Percentiles rank a stretch among this genome's conserved stretches.
These are phyloP conservation scores for Macroramphosus scolopax DNA, from an alignment of 2,797 vertebrate genomes.

Conservation along the genomic window DNA sequence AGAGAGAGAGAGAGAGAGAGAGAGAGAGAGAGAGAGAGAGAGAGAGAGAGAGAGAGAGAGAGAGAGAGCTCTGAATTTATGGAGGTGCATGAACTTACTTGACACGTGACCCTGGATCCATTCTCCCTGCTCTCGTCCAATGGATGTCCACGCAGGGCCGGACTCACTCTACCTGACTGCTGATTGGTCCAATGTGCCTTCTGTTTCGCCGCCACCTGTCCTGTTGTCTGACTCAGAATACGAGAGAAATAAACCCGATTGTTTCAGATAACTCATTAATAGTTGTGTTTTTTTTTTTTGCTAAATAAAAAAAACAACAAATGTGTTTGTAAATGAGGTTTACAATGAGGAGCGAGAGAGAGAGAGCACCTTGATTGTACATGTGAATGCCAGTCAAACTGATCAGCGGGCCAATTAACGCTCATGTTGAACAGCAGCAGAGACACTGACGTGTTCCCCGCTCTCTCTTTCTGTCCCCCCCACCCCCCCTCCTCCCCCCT, in stretches of 20 bases:
- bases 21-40: slow-evolving; percentile 34
- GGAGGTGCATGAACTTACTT: slow-evolving; percentile 55
- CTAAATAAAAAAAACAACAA: slow-evolving; percentile 2
- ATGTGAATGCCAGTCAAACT: slow-evolving; percentile 45
- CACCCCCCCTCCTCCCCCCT: slow-evolving; percentile 18
- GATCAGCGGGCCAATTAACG: slow-evolving; percentile 50
- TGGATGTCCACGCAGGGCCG: slow-evolving; percentile 45
- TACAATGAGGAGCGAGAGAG: too few species aligned
- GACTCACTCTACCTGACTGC: slow-evolving; percentile 40
- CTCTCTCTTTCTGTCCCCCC: slow-evolving; percentile 25
- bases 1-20: slow-evolving; percentile 34
- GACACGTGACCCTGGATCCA: slow-evolving; percentile 57
- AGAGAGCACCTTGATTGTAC: slow-evolving; percentile 42
- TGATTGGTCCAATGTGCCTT: slow-evolving; percentile 7
- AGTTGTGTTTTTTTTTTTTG: slow-evolving; percentile 22
- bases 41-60: slow-evolving; percentile 34
- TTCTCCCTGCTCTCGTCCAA: slow-evolving; percentile 51
- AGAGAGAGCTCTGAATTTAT: slow-evolving; percentile 64
- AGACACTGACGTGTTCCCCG: slow-evolving; percentile 52
- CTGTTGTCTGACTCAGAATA: too few species aligned
- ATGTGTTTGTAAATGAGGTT: too few species aligned
- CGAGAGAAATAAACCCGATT: slow-evolving; percentile 18
- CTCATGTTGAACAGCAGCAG: slow-evolving; percentile 45
- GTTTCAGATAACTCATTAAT: slow-evolving; percentile 44
- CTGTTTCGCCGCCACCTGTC: too few species aligned